These are phyloP conservation scores for Medauroidea extradentata DNA, from an alignment of 1,140 invertebrate species.

Conservation along the genomic window DNA sequence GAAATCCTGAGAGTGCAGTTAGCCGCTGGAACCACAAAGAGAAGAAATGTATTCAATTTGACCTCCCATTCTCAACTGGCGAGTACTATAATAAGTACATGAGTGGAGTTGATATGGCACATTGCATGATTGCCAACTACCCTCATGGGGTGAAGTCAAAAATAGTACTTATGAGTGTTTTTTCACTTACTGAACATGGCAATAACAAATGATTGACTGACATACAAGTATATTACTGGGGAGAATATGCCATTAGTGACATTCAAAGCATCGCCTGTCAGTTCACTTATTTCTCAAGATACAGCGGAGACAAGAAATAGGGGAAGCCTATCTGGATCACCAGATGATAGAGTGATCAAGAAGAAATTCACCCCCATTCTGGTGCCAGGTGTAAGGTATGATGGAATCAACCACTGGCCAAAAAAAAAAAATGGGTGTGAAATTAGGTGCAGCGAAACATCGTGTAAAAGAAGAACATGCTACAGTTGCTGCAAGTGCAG, in stretches of 20 bases:
- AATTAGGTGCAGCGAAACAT: not conserved
- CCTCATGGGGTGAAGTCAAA: slow-evolving; percentile 17
- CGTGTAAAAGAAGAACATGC: slow-evolving; percentile 2
- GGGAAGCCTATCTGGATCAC: slow-evolving; percentile 1
- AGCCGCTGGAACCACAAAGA: slow-evolving; percentile 18
- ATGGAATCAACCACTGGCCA: slow-evolving; percentile 2
- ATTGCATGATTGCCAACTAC: slow-evolving; percentile 25
- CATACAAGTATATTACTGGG: slow-evolving; percentile 17
- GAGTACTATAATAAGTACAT: slow-evolving; percentile 12
- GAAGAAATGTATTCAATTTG: slow-evolving; percentile 23
- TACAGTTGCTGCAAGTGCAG: not conserved
- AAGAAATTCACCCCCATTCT: slow-evolving; percentile 1
- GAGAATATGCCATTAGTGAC: slow-evolving; percentile 11
- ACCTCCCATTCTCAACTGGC: slow-evolving; percentile 17
- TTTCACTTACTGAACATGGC: slow-evolving; percentile 27
- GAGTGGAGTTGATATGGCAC: slow-evolving; percentile 26
- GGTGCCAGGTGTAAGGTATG: not conserved
- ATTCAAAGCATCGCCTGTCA: slow-evolving; percentile 12
- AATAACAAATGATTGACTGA: slow-evolving; percentile 26
- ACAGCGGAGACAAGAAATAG: not conserved
- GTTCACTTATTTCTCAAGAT: slow-evolving; percentile 3
- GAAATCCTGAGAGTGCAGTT: slow-evolving; percentile 16
- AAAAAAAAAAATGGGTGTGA: not conserved
- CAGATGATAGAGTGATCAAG: not conserved
- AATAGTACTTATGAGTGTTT: slow-evolving; percentile 25